Evolutionary conservation across 2,113 vertebrate species (phyloP).

Genomic region (Indri indri): DNA sequence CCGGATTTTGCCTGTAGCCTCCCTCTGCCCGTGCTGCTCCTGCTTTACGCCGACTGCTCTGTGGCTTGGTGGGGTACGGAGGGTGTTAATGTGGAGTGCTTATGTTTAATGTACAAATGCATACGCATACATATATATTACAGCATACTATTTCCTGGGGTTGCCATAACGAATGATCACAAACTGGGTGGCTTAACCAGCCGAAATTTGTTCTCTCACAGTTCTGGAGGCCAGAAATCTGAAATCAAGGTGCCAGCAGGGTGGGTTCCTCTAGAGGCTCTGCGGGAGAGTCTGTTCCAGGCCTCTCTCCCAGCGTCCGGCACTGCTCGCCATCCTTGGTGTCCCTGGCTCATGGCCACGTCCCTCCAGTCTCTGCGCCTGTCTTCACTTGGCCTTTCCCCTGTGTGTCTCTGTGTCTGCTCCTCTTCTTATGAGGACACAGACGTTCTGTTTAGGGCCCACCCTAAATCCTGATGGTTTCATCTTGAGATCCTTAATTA

Average conservation of each 20-base stretch:
- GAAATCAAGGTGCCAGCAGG: rapidly evolving
- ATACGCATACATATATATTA: rapidly evolving
- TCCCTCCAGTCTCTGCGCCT: neutral
- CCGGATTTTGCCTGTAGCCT: rapidly evolving
- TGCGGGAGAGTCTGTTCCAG: rapidly evolving
- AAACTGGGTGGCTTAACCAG: neutral
- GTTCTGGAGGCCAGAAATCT: neutral
- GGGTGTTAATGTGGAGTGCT: rapidly evolving
- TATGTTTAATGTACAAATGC: rapidly evolving
- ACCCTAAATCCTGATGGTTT: neutral
- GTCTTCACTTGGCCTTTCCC: neutral
- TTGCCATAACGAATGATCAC: neutral
- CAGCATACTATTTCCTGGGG: rapidly evolving
- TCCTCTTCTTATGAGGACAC: neutral
- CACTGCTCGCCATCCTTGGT: rapidly evolving
- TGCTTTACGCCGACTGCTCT: rapidly evolving
- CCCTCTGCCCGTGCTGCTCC: rapidly evolving
- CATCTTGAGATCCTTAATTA: neutral
- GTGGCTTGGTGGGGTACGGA: rapidly evolving
- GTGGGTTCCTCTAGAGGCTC: neutral
- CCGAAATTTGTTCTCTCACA: neutral
- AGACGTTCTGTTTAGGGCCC: neutral
- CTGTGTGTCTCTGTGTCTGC: neutral
- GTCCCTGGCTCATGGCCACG: rapidly evolving
- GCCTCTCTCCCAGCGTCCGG: neutral